Conservation (phyloP, 2,888 invertebrate genomes). For the Lottia gigantea region DNA sequence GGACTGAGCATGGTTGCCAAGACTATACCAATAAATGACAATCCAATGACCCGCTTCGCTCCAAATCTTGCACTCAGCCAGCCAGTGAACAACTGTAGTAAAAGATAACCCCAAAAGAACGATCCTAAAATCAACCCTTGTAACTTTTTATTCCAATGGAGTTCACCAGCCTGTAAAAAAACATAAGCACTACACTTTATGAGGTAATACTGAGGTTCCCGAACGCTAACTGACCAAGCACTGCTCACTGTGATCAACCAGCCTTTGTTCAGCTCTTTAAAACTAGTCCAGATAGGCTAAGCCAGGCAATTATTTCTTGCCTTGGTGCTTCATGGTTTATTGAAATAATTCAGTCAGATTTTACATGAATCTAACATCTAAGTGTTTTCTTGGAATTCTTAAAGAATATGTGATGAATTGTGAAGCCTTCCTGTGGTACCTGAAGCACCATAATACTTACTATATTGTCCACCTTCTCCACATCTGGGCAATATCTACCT, state of each 20-base stretch:
- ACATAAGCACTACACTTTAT: no score
- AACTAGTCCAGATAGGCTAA: no score
- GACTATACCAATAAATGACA: conserved; percentile 47
- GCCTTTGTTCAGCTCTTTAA: no score
- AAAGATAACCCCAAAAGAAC: conserved; percentile 72
- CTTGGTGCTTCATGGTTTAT: not conserved
- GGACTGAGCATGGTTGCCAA: conserved; percentile 43
- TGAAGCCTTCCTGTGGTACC: no score
- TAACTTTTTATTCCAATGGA: conserved; percentile 72
- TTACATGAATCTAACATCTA: no score
- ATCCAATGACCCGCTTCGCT: conserved; percentile 58
- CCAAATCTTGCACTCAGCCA: conserved; percentile 39
- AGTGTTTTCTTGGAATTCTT: no score
- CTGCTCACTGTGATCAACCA: no score
- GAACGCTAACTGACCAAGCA: no score
- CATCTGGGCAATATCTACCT: not conserved
- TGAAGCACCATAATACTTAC: not conserved
- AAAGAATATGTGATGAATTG: no score
- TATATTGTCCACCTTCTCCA: not conserved
- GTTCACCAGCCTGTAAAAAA: conserved; percentile 61
- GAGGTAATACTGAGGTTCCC: no score
- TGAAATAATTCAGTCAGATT: no score
- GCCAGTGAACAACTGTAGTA: conserved; percentile 63
- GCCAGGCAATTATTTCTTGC: not conserved
- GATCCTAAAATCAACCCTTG: conserved; percentile 72